phyloP scores from a whole-genome alignment of 2,797 vertebrate species.

The Urocyon cinereoargenteus region DNA sequence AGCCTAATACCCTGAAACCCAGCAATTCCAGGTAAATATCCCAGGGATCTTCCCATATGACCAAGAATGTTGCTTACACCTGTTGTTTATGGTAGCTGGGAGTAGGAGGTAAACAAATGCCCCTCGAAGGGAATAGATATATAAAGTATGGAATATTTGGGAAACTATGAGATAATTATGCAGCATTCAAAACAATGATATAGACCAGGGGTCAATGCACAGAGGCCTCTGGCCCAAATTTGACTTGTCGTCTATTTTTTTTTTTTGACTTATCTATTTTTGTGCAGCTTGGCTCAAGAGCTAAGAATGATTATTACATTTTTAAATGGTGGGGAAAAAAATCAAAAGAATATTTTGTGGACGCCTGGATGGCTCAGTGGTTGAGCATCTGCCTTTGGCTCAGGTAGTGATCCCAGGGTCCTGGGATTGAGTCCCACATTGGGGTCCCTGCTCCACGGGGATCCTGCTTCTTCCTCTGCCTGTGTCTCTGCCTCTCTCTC shows the following conservation, averaged over 20 bases:
- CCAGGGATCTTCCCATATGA: neutral
- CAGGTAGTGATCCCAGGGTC: neutral
- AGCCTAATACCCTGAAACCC: neutral
- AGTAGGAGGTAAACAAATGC: neutral
- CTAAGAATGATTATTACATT: constrained; percentile 34
- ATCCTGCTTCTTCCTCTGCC: neutral
- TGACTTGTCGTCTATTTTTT: neutral
- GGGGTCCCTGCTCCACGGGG: neutral
- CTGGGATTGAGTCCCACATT: neutral
- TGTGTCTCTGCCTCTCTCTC: neutral
- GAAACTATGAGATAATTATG: neutral
- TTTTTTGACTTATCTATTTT: neutral
- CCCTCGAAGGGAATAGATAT: neutral
- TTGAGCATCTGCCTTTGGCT: neutral
- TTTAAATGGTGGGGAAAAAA: neutral
- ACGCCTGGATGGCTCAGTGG: neutral
- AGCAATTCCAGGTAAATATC: neutral
- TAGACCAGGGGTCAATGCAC: neutral
- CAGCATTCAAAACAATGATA: neutral
- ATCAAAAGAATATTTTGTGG: constrained; percentile 18
- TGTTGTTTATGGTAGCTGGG: neutral
- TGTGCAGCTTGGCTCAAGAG: neutral
- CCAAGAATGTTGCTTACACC: neutral
- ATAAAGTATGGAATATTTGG: neutral
- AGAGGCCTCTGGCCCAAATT: neutral